Evolutionary conservation across 2,797 vertebrate genomes (phyloP), one percentile per base, ranked within the genome.

Genomic region (Tokudaia tokunoshimensis): DNA sequence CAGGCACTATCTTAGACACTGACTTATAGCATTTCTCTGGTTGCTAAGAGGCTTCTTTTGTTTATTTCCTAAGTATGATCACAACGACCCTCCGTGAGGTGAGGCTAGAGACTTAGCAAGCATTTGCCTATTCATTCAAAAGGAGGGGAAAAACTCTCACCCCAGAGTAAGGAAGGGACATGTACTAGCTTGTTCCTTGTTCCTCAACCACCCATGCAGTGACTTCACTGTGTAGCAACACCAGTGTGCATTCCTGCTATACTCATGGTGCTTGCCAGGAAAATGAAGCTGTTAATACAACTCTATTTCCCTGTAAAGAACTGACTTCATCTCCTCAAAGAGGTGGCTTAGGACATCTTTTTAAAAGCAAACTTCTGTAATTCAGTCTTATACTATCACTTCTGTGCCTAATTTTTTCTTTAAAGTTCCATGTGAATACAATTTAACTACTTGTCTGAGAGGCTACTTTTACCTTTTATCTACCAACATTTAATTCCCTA

Each of bases 1-100:
- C 89, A 75, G 57, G 17, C 10, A 13, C 94, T 76, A 89, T 34
- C 37, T 92, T 22, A 89, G 70, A 59, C 41, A 89, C n/a, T 67
- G 57, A 89, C 50, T 92, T 91, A 44, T 13, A 89, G 15, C 50
- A 87, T 29, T 57, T 88, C 59, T 94, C 55, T 52, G 82, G 95
- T 94, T 97, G 92, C 76, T 95, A 97, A 96, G 95, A 93, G 34
- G 41, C 10, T 70, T 94, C 84, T 95, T 80, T 57, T 89, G 50
- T 93, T 95, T 84, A 93, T 87, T 97, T 96, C 52, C 89, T 70
- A 70, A 37, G 20, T 67, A 31, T 95, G 61, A 91, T 34, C 65
- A 91, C 5, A 26, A 24, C 94, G 78, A 93, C 24, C 31, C 89
- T 78, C 55, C 74, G 34, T 83, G 90, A 76, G 83, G 37, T 17